Base-by-base conservation (phyloP, 2,888 invertebrate genomes). In the Anthrax anthrax region DNA sequence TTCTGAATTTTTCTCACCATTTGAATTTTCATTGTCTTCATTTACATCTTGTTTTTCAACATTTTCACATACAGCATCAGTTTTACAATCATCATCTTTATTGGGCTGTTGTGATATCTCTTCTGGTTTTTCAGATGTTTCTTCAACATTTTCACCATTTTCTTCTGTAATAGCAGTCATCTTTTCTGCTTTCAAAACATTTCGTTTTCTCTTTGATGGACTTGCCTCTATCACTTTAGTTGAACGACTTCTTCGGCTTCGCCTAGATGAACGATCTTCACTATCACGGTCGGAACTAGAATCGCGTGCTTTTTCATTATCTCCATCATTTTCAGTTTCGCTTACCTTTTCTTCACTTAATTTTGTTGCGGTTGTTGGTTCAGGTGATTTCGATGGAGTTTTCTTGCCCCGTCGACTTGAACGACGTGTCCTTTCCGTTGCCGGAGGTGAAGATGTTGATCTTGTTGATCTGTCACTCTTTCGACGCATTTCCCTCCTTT, bases 381-480 rank as follows among this genome's bases (percentile, higher is more conserved):
- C 67, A 1, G 65, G 62, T 32, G 67, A 65, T 38, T 61, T 58
- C 5, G 72, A 70, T 29, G 70, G 65, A 16, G 72, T 70, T 51
- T 64, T 65, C 55, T 65, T 70, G 18, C 67, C 64, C 44, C 72
- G 62, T 53, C 69, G 63, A 27, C 69, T 67, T 17, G 69, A 67
- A 39, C 71, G 68, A n/a, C 70, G 60, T 13, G 69, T 67, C 36
- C 8, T 58, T 36, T 62, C 57, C 47, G 60, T 62, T 13, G 66
- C 63, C 52, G 82, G 81, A 38, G 80, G 78, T 41, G 81, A 76
- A 58, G 74, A 64, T 62, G 80, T 80, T 9, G 75, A 65, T 63
- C 81, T 80, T 61, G 78, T 80, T 23, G n/a, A n/a, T 60, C 73
- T 73, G 63, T 73, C 80, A 70, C 76, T 84, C 70, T 83, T 83